phyloP scores from a whole-genome alignment of 2,888 invertebrate genomes.

The Pediacus dermestoides region DNA sequence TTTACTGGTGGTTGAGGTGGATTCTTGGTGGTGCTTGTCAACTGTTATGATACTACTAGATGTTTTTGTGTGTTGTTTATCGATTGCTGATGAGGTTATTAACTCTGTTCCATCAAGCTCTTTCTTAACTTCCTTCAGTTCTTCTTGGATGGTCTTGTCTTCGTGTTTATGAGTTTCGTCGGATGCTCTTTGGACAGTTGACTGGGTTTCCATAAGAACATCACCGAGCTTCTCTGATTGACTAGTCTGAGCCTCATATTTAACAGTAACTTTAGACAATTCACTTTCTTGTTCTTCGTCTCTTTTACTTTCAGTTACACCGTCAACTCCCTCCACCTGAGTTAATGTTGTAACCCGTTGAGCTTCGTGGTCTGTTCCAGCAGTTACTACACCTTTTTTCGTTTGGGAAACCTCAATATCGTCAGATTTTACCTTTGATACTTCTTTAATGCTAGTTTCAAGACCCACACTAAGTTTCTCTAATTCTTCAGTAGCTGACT shows the following conservation, averaged over 20 bases:
- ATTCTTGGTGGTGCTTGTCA: constrained; percentile 32
- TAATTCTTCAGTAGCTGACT: constrained; percentile 22
- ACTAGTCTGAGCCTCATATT: constrained; percentile 19
- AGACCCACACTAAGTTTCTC: too few relatives aligned
- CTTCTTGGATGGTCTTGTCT: constrained; percentile 23
- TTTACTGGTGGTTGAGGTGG: constrained; percentile 28
- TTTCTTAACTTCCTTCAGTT: constrained; percentile 34
- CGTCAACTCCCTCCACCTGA: constrained; percentile 16
- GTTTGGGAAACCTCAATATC: constrained; percentile 12
- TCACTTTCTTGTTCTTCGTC: constrained; percentile 20
- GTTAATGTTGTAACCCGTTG: constrained; percentile 2
- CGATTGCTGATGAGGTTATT: constrained; percentile 27
- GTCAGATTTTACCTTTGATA: constrained; percentile 11
- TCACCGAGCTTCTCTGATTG: constrained; percentile 22
- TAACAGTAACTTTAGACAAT: constrained; percentile 16
- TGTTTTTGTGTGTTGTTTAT: constrained; percentile 25
- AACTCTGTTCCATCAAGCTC: constrained; percentile 31
- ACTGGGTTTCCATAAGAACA: constrained; percentile 26
- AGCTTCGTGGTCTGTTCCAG: constrained; percentile 6
- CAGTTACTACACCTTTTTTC: constrained; percentile 3
- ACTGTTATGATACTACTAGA: constrained; percentile 25
- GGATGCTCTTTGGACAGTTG: constrained; percentile 28
- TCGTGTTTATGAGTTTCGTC: constrained; percentile 28
- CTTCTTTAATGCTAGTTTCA: constrained; percentile 26
- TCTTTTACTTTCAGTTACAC: constrained; percentile 13